phyloP scores from a whole-genome alignment of 2,113 vertebrate species.

The Oreochromis aureus region DNA sequence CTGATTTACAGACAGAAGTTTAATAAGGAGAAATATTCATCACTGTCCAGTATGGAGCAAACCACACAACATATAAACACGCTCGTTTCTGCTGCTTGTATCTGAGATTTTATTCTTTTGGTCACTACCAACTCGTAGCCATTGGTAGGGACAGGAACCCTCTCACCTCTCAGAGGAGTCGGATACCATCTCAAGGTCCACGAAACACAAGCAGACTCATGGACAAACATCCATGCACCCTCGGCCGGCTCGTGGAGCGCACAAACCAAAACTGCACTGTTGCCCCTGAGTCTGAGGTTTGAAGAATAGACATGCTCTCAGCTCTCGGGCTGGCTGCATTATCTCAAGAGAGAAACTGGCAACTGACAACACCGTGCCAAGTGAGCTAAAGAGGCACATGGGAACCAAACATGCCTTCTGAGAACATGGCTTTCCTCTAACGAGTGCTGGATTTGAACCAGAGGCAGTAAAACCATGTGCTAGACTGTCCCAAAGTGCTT shows the following conservation, averaged over 20 bases:
- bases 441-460: background rate
- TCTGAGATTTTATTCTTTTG: background rate
- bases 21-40: background rate
- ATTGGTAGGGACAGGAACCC: background rate
- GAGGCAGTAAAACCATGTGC: background rate
- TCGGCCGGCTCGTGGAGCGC: background rate
- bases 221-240: background rate
- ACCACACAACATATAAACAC: background rate
- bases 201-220: background rate
- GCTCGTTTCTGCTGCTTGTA: background rate
- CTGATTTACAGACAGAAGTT: background rate
- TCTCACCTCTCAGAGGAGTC: background rate
- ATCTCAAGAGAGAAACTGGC: background rate
- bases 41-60: background rate
- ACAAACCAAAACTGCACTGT: background rate
- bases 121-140: background rate
- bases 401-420: background rate
- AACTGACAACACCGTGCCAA: background rate
- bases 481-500: background rate
- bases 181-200: accelerated
- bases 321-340: background rate
- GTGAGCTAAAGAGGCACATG: background rate
- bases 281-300: background rate
- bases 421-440: background rate
- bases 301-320: background rate